Conservation (phyloP, 2,113 vertebrate species). For the Sardina pilchardus region DNA sequence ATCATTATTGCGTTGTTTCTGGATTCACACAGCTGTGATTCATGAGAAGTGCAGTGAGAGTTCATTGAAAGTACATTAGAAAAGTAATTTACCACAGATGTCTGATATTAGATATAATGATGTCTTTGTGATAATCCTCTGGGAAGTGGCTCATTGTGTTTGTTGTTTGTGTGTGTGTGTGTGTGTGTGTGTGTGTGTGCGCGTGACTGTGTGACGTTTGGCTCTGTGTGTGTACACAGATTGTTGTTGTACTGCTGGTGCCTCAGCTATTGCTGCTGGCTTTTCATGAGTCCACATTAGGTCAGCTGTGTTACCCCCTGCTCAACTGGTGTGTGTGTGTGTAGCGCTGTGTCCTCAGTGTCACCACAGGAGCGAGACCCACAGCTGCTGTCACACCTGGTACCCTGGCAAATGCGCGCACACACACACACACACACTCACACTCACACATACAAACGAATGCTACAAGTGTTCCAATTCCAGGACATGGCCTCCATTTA, state of each 20-base stretch:
- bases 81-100: neutral
- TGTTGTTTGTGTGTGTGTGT: neutral
- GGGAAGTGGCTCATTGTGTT: neutral
- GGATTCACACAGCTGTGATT: neutral
- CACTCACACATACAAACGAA: neutral
- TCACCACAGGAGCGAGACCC: constrained; percentile 36
- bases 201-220: constrained; percentile 14
- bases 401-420: constrained; percentile 31
- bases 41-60: too few relatives aligned
- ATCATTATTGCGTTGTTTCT: neutral
- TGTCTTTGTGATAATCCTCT: neutral
- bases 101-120: neutral
- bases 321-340: constrained; percentile 31
- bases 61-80: too few relatives aligned
- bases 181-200: constrained; percentile 15
- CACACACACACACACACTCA: constrained; percentile 16
- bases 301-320: neutral
- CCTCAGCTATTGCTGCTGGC: neutral
- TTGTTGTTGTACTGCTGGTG: neutral
- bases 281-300: neutral
- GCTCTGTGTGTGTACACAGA: constrained; percentile 14
- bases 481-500: neutral
- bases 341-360: constrained; percentile 5
- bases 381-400: constrained; percentile 45
- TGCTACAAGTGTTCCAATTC: neutral